Percentiles rank a stretch among this genome's conserved stretches.
phyloP scores from a whole-genome alignment of 2,797 vertebrate genomes.

The Botia kubotai region DNA sequence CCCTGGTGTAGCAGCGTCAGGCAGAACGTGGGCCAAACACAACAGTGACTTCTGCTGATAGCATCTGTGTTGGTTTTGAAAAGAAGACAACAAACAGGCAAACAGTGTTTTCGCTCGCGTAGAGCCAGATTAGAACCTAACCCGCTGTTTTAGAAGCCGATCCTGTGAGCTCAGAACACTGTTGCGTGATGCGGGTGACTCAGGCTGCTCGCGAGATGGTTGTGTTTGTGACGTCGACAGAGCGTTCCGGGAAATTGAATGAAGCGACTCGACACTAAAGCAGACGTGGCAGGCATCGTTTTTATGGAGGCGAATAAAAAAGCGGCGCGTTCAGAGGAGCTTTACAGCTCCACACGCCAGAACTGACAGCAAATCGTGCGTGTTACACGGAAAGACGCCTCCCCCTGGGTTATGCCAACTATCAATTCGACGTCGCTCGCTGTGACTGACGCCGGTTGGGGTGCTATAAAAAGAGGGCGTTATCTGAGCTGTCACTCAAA shows the following conservation, averaged over 20 bases:
- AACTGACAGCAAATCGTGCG: conserved; percentile 22
- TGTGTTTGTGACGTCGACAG: background rate
- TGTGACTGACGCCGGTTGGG: conserved; percentile 22
- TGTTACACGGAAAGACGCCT: conserved; percentile 16
- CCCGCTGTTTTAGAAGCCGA: background rate
- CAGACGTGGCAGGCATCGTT: background rate
- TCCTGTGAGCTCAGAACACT: background rate
- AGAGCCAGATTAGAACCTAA: conserved; percentile 29
- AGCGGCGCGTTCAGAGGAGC: background rate
- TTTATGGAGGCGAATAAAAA: background rate
- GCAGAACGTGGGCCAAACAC: conserved; percentile 28
- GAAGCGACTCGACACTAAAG: conserved; percentile 11
- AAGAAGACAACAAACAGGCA: conserved; percentile 19
- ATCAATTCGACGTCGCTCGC: conserved; percentile 30
- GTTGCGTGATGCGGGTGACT: background rate
- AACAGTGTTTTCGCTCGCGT: conserved; percentile 19
- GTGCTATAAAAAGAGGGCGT: conserved; percentile 35
- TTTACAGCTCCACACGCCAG: conserved; percentile 1
- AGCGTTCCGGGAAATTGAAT: background rate
- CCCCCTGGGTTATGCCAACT: conserved; percentile 13
- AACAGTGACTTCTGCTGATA: conserved; percentile 18
- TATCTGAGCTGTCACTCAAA: conserved; percentile 51
- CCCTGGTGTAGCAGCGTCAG: conserved; percentile 22
- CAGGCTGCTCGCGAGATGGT: background rate
- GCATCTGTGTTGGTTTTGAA: conserved; percentile 37